phyloP scores from a whole-genome alignment of 2,113 vertebrate genomes.

The Verasper variegatus region DNA sequence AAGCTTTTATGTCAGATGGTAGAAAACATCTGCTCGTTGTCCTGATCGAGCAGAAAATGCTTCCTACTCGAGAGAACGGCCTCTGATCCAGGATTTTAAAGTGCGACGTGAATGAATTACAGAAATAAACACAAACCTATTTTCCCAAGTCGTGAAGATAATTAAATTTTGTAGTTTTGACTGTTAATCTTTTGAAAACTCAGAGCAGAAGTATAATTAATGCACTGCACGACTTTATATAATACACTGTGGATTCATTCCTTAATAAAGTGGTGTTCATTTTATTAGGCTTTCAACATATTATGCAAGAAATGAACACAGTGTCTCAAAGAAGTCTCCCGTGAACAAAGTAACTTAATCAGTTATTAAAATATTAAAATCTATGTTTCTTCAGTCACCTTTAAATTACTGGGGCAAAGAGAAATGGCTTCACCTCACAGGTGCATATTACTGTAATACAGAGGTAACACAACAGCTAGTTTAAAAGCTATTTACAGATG shows the following conservation, averaged over 20 bases:
- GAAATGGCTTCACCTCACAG: background rate
- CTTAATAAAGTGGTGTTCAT: background rate
- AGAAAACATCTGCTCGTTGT: background rate
- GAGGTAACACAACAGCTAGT: background rate
- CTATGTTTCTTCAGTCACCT: background rate
- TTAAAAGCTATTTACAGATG: background rate
- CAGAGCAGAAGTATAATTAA: conserved; percentile 6
- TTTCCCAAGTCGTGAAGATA: background rate
- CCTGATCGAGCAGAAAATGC: background rate
- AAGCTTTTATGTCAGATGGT: background rate
- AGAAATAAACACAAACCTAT: background rate
- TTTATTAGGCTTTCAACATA: too few relatives aligned
- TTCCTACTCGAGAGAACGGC: background rate
- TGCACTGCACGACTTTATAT: conserved; percentile 1
- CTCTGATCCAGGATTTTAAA: background rate
- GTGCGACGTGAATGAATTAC: background rate
- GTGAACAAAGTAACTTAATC: too few relatives aligned
- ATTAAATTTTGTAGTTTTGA: background rate
- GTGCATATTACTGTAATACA: background rate
- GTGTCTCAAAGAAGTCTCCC: too few relatives aligned
- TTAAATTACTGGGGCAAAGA: conserved; percentile 19
- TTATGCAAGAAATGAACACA: too few relatives aligned
- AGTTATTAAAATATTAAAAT: conserved; percentile 42
- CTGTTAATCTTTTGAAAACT: background rate
- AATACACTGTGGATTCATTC: conserved; percentile 27